Evolutionary conservation across 1,140 invertebrate species (phyloP), one percentile per base, ranked within the genome.

Genomic region (Anoplophora glabripennis): DNA sequence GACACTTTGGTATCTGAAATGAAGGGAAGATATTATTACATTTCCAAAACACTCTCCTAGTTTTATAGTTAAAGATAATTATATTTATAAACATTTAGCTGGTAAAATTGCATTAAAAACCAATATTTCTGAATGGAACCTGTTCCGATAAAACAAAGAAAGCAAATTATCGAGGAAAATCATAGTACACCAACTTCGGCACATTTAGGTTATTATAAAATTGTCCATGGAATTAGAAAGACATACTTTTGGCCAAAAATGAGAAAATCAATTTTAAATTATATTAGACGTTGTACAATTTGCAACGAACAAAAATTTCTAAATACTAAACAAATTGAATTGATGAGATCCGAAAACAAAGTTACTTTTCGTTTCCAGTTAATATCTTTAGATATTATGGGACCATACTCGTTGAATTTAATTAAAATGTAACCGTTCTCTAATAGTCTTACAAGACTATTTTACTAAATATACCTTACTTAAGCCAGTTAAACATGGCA

Each of bases 231-330:
- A 41, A 14, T 63, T 11, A 3, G n/a, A 9, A 37, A 57, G 44
- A 34, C 35, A 4, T 60, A 60, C 49, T 63, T 54, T 60, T 63
- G 61, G 48, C 56, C 49, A 5, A 47, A 45, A 28, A 59, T 63
- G 49, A 12, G 41, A 11, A 15, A 37, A 17, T 38, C 57, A 14
- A 18, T 58, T 36, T 12, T 17, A 4, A 34, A 15, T 11, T 58
- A 58, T 37, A 18, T 63, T 28, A 1, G 40, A 9, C 7, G 21
- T 7, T 59, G 56, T 59, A n/a, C 9, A 14, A n/a, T 35, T 7
- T 47, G 44, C 5, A 8, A 40, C 17, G n/a, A 21, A 21, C 18
- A 36, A 17, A 53, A 59, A 41, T 10, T 17, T 17, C 21, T 44
- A 11, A 18, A 58, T 9, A 12, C 12, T 15, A 18, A 17, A n/a